Evolutionary conservation across 2,888 invertebrate species (phyloP).

Genomic region (Tiliacea aurago): DNA sequence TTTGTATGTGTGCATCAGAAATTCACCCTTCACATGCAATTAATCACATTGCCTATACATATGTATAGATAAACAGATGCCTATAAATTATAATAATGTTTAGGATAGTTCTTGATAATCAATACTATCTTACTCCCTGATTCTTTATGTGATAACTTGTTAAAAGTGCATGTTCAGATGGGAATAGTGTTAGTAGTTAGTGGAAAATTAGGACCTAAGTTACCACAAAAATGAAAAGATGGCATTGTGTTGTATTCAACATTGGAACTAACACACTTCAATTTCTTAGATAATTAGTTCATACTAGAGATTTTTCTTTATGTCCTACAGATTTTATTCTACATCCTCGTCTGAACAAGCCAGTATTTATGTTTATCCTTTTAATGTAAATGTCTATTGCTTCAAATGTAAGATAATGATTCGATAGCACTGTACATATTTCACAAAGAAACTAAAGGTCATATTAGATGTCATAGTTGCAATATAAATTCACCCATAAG

Average conservation of each 20-base stretch:
- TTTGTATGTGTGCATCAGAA: slow-evolving; percentile 22
- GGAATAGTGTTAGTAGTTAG: background rate
- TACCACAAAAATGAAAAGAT: too few relatives aligned
- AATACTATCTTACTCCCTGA: slow-evolving; percentile 30
- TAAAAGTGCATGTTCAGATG: slow-evolving; percentile 18
- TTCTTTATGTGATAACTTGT: slow-evolving; percentile 32
- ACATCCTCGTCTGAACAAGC: background rate
- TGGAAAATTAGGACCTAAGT: background rate
- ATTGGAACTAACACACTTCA: background rate
- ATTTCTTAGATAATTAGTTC: background rate
- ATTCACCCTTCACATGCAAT: background rate
- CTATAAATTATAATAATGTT: slow-evolving; percentile 36
- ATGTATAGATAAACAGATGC: slow-evolving; percentile 38
- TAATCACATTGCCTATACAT: slow-evolving; percentile 33
- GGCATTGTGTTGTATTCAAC: background rate
- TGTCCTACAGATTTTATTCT: background rate
- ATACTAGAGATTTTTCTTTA: too few relatives aligned
- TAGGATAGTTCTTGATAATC: slow-evolving; percentile 27
- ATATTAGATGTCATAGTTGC: background rate
- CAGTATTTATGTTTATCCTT: slow-evolving; percentile 13
- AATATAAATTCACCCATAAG: background rate
- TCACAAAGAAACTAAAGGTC: background rate
- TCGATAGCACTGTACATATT: slow-evolving; percentile 33
- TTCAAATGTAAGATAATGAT: slow-evolving; percentile 28
- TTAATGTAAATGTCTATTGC: slow-evolving; percentile 16